Base-by-base conservation (phyloP, 1,140 invertebrate species). In the Drosophila melanica region DNA sequence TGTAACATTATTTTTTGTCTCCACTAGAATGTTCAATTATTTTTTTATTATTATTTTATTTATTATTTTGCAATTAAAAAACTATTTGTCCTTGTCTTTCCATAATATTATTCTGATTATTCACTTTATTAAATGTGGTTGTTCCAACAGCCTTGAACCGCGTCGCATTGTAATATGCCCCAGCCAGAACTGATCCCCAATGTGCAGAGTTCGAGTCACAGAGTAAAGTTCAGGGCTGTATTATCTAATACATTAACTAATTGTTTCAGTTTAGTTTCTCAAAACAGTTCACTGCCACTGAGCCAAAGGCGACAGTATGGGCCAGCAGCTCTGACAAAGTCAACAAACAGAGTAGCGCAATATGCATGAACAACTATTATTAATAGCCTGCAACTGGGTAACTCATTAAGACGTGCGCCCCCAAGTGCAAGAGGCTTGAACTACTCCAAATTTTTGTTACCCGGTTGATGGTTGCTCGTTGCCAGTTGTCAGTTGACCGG, bases 271-370 rank as follows among this genome's bases (percentile, higher is more conserved):
- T 64, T 63, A 64, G 30, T 47, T 59, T 48, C 35, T 18, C 44
- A 35, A 45, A 51, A 57, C 27, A 70, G 84, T 90, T 89, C 84
- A 89, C 74, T 89, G 84, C 75, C 85, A 89, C 30, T 60, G 63
- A 70, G 74, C 73, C 84, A 89, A 63, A 75, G 70, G 60, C 53
- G 60, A 62, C 59, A 48, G 44, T 57, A 78, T 16, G 27, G 39
- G 54, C n/a, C 72, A 70, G 41, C 42, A 72, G 77, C 44, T 18
- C 20, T 2, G n/a, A 4, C 60, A 35, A 62, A 74, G 41, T 50
- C 45, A 55, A 23, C 30, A 79, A 57, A 44, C 60, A 55, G 58
- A 63, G 42, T 45, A 54, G 57, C 51, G 59, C 35, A 33, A 70
- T 42, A 65, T 33, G 42, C 55, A 59, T 50, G 39, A 57, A 44